phyloP scores from a whole-genome alignment of 2,888 invertebrate species.

The Oscheius onirici region DNA sequence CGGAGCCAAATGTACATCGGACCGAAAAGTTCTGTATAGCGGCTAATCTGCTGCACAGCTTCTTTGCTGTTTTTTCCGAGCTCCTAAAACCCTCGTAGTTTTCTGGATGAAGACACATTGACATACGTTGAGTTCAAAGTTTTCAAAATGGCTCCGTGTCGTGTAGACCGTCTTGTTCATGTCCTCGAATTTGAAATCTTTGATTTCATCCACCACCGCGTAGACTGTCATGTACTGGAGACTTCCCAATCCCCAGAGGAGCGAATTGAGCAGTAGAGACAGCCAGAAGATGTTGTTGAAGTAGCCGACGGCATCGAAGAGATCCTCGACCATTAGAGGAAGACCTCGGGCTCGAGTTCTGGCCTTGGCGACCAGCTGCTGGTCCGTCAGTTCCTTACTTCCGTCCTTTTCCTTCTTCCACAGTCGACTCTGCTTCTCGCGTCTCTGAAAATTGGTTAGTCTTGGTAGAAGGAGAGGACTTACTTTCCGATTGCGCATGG shows the following conservation, averaged over 20 bases:
- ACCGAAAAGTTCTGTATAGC: not conserved
- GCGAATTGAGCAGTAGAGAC: not conserved
- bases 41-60: not conserved
- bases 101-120: not conserved
- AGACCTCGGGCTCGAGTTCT: not conserved
- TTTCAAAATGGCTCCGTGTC: not conserved
- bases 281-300: conserved; percentile 1
- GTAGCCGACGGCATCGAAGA: not conserved
- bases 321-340: not conserved
- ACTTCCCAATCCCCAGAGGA: not conserved
- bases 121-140: no score
- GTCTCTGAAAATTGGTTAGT: no score
- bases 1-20: conserved; percentile 1
- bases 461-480: no score
- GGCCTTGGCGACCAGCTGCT: not conserved
- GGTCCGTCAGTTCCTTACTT: not conserved
- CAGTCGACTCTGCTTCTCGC: no score
- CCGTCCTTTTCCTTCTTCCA: no score
- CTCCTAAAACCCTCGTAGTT: not conserved
- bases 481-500: no score
- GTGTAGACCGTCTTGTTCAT: not conserved
- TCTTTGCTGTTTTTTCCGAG: not conserved
- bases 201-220: not conserved
- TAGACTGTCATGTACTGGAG: not conserved
- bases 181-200: not conserved